These are phyloP conservation scores for Sebastes iracundus DNA, from an alignment of 2,797 vertebrate species.

Conservation along the genomic window DNA sequence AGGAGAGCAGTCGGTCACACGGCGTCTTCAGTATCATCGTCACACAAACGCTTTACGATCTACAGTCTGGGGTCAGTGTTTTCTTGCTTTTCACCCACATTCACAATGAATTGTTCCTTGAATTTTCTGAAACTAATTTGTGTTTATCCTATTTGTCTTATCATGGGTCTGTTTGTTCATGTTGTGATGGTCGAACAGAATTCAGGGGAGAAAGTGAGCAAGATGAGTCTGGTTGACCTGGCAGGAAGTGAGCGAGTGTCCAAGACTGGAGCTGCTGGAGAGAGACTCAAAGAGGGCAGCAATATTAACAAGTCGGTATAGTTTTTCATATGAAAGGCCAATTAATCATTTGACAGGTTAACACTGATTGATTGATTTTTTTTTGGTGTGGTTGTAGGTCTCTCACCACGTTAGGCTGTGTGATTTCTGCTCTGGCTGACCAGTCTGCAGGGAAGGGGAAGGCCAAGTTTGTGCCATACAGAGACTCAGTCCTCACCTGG, in stretches of 20 bases:
- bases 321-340: not conserved
- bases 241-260: slow-evolving; percentile 96
- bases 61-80: slow-evolving; percentile 90
- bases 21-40: slow-evolving; percentile 97
- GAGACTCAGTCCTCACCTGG: slow-evolving; percentile 99
- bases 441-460: slow-evolving; percentile 96
- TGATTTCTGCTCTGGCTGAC: slow-evolving; percentile 97
- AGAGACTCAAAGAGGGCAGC: slow-evolving; percentile 97
- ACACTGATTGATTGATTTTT: not conserved
- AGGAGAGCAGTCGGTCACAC: slow-evolving; percentile 98
- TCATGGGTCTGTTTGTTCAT: not conserved
- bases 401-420: slow-evolving; percentile 94
- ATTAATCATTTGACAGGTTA: not conserved
- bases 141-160: not conserved
- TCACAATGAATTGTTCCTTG: not conserved
- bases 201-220: slow-evolving; percentile 98
- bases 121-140: not conserved
- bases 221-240: slow-evolving; percentile 96
- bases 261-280: slow-evolving; percentile 96
- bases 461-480: slow-evolving; percentile 98
- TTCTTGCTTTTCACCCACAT: not conserved
- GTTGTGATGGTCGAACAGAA: slow-evolving; percentile 81
- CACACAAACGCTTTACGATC: slow-evolving; percentile 95
- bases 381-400: slow-evolving; percentile 80
- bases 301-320: slow-evolving; percentile 96